Evolutionary conservation across 2,888 invertebrate species (phyloP).

Genomic region (Hemistola chrysoprasaria): DNA sequence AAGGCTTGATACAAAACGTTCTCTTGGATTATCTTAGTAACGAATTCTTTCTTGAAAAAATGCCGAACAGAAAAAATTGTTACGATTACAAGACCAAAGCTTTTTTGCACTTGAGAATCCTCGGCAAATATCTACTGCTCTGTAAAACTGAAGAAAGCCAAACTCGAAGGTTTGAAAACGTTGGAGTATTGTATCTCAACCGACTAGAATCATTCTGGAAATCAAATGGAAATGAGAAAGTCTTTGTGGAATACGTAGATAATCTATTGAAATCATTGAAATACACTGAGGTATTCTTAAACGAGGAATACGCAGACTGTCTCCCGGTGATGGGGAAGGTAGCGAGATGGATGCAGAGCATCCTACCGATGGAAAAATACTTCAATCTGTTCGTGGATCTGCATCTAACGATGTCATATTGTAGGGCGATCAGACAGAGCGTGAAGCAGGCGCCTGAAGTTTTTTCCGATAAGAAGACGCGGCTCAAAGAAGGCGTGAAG

Average conservation of each 20-base stretch:
- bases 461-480: conserved; percentile 36
- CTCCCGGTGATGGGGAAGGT: conserved; percentile 46
- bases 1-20: conserved; percentile 16
- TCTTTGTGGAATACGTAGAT: conserved; percentile 24
- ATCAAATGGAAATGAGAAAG: neutral
- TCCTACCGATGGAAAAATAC: conserved; percentile 45
- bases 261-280: conserved; percentile 39
- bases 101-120: conserved; percentile 37
- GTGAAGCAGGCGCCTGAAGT: conserved; percentile 39
- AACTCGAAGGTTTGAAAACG: conserved; percentile 31
- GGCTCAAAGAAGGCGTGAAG: conserved; percentile 36
- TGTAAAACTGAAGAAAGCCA: conserved; percentile 38
- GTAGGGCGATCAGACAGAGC: conserved; percentile 45
- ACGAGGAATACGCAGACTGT: conserved; percentile 38
- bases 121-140: conserved; percentile 48
- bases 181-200: conserved; percentile 43
- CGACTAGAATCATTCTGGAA: conserved; percentile 27
- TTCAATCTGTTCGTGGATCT: conserved; percentile 41
- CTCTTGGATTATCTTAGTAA: conserved; percentile 16
- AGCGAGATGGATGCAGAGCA: conserved; percentile 36
- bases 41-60: conserved; percentile 26
- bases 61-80: conserved; percentile 18
- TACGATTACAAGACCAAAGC: conserved; percentile 3
- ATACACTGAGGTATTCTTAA: conserved; percentile 46
- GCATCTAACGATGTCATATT: conserved; percentile 54